Percentiles rank a stretch among this genome's conserved stretches.
Evolutionary conservation across 2,797 vertebrate species (phyloP).

Genomic region (Limosa lapponica): DNA sequence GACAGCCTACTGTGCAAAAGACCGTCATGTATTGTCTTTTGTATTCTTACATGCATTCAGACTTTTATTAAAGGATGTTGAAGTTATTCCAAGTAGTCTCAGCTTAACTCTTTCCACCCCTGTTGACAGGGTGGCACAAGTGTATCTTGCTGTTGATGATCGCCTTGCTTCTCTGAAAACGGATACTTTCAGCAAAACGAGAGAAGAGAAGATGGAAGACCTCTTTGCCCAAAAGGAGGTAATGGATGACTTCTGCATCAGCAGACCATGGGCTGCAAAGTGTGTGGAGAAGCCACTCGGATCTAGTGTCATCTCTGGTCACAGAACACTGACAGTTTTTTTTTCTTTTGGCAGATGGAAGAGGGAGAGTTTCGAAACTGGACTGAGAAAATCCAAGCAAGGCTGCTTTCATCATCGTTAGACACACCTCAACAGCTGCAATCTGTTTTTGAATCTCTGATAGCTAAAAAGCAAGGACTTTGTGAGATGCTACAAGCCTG

Average conservation of each 20-base stretch:
- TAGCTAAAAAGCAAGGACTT: constrained; percentile 94
- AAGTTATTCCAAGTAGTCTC: neutral
- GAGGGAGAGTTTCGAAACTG: constrained; percentile 92
- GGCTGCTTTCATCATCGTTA: constrained; percentile 83
- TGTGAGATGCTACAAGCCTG: constrained; percentile 96
- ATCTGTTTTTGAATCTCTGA: constrained; percentile 89
- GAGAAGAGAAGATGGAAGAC: constrained; percentile 99
- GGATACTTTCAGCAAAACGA: constrained; percentile 96
- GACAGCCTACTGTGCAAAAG: neutral
- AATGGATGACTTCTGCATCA: neutral
- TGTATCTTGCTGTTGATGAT: constrained; percentile 95
- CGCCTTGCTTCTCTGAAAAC: constrained; percentile 97
- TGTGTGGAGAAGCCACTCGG: neutral
- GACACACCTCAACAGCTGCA: constrained; percentile 93
- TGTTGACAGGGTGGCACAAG: constrained; percentile 87
- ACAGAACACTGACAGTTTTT: neutral
- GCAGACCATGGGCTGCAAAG: neutral
- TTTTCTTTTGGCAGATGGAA: constrained; percentile 86
- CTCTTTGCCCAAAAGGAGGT: constrained; percentile 99
- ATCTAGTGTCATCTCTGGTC: neutral
- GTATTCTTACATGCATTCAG: neutral
- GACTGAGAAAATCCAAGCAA: constrained; percentile 93
- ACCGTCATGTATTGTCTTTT: neutral
- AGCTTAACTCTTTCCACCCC: neutral
- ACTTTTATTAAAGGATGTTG: neutral